phyloP scores from a whole-genome alignment of 2,888 invertebrate genomes.

The Xanthia togata region DNA sequence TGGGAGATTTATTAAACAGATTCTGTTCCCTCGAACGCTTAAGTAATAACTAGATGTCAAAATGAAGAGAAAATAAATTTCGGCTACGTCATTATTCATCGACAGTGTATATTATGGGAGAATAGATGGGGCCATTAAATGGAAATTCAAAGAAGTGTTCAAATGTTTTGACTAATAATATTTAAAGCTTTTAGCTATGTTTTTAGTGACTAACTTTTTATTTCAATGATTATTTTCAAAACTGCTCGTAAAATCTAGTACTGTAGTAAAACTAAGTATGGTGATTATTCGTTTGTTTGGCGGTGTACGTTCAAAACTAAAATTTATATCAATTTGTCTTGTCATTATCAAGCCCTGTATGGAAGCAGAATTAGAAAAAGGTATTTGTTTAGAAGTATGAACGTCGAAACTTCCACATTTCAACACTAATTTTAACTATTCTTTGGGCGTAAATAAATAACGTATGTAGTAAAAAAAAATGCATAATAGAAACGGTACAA shows the following conservation, averaged over 20 bases:
- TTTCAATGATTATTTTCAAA: not conserved
- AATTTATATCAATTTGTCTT: too few relatives aligned
- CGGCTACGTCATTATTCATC: conserved; percentile 84
- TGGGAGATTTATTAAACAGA: conserved; percentile 56
- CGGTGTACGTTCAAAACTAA: too few relatives aligned
- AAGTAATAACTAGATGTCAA: conserved; percentile 75
- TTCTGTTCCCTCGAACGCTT: conserved; percentile 57
- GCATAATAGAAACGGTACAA: too few relatives aligned
- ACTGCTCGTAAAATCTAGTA: not conserved
- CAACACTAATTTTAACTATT: too few relatives aligned
- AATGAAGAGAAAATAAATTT: conserved; percentile 78
- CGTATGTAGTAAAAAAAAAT: too few relatives aligned
- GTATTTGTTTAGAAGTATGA: too few relatives aligned
- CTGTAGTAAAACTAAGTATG: too few relatives aligned
- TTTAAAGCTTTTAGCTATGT: not conserved
- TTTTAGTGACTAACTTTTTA: not conserved
- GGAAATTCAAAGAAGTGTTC: conserved; percentile 22
- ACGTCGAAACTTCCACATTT: too few relatives aligned
- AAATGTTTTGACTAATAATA: conserved; percentile 16
- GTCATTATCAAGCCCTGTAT: too few relatives aligned
- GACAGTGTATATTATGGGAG: conserved; percentile 80
- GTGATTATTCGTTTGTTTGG: too few relatives aligned
- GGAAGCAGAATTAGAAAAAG: too few relatives aligned
- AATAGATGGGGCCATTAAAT: conserved; percentile 83
- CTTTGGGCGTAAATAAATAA: too few relatives aligned